A percentile compares a stretch with the other conserved stretches of the same genome.
Evolutionary conservation across 1,140 invertebrate genomes (phyloP).

Genomic region (Zelostemma sp.): DNA sequence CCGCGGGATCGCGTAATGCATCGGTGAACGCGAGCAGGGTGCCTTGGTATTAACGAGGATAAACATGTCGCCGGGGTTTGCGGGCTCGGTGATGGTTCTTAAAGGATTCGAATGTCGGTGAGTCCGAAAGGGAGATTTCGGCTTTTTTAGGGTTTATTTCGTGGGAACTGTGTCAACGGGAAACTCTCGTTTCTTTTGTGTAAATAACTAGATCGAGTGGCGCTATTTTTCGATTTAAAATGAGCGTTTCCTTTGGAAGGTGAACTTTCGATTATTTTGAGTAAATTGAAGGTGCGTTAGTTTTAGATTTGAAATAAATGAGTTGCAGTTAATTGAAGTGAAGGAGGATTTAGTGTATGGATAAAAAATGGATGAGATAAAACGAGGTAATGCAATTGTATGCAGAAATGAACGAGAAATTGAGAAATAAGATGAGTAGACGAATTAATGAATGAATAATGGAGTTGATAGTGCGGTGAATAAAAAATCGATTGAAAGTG

Average conservation of each 20-base stretch:
- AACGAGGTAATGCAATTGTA: too few species aligned
- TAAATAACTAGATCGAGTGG: background rate
- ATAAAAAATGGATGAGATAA: too few species aligned
- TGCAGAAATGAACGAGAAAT: too few species aligned
- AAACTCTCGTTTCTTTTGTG: background rate
- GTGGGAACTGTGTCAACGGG: too few species aligned
- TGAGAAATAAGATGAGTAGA: too few species aligned
- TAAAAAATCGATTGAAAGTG: too few species aligned
- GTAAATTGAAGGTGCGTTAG: background rate
- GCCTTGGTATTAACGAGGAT: background rate
- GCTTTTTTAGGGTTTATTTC: background rate
- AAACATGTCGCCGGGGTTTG: background rate
- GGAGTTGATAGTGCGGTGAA: too few species aligned
- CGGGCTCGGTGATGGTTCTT: background rate
- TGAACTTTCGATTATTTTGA: too few species aligned
- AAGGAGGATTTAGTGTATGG: too few species aligned
- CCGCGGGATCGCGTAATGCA: background rate
- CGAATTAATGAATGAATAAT: too few species aligned
- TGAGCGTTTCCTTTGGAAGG: too few species aligned
- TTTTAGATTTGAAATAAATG: background rate
- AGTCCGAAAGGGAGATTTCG: constrained; percentile 10
- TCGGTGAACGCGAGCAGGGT: background rate
- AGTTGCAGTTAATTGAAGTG: too few species aligned
- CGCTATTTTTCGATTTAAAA: background rate
- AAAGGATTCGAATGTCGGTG: constrained; percentile 12